phyloP scores from a whole-genome alignment of 2,113 vertebrate species.

The Corythornis cristatus region DNA sequence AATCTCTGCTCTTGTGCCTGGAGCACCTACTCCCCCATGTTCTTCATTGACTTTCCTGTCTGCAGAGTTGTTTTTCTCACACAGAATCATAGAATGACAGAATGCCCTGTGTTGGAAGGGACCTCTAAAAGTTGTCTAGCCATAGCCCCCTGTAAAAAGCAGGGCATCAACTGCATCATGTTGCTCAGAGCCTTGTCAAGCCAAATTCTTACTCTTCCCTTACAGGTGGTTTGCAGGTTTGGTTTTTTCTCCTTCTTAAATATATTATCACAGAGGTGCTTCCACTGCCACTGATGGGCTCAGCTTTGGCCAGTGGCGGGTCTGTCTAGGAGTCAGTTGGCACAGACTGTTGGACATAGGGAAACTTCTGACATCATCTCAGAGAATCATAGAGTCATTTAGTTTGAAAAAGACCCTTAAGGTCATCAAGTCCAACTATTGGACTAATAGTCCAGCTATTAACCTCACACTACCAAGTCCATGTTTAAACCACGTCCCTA shows the following conservation, averaged over 20 bases:
- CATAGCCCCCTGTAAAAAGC: too few species aligned
- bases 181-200: too few species aligned
- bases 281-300: neutral
- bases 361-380: neutral
- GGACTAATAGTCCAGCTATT: neutral
- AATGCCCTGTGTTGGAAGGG: too few species aligned
- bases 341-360: neutral
- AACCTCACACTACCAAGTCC: neutral
- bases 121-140: too few species aligned
- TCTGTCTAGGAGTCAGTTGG: neutral
- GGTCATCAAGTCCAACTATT: neutral
- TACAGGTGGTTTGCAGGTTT: neutral
- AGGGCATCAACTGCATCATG: too few species aligned
- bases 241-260: neutral
- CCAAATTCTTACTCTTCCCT: neutral
- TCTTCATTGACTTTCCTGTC: neutral
- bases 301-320: accelerated
- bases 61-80: neutral
- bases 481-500: neutral
- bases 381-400: neutral
- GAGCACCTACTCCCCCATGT: neutral
- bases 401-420: neutral
- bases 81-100: too few species aligned
- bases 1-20: neutral
- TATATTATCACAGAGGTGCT: neutral